Base-by-base conservation (phyloP, 2,797 vertebrate species). In the Vipera latastei region DNA sequence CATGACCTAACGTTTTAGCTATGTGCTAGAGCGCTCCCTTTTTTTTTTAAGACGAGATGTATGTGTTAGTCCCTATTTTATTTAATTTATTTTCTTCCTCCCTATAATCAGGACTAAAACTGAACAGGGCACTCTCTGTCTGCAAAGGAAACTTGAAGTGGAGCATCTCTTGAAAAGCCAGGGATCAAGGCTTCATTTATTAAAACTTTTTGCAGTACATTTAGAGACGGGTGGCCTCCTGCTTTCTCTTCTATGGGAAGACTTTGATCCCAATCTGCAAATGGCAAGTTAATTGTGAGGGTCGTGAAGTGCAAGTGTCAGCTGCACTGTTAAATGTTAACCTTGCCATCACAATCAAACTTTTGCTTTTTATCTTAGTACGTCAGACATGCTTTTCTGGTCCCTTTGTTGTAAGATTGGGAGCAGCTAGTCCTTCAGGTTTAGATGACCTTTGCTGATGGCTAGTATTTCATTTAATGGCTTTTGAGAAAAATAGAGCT, bases 61-160 rank as follows among this genome's bases (percentile, higher is more conserved):
- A 59, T 95, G 92, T 63, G 92, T 95, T 92, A 90, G 93, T 65
- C 56, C 95, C 86, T 96, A 95, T 95, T 96, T 97, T 95, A 95
- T 56, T 87, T 93, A 38, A 73, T 86, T 95, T 95, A 56, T 89
- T 92, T 83, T 92, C 88, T 95, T 61, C 57, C 73, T 93, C 94
- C 91, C 88, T 96, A 63, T 94, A 96, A 94, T 97, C 96, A 95
- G 51, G 59, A 12, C 91, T 92, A 89, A 53, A 96, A 95, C 89
- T 60, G 88, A 94, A 83, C 0, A 0, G 11, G 61, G 85, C 90
- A 22, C 28, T 89, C 86, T 78, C 87, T 92, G 88, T 85, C 86
- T 92, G 88, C 87, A 94, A 93, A 92, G 13, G 8, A 92, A 93
- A 89, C 38, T 94, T 86, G 14, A 89, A 69, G 26, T 26, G 16